Percentiles rank a stretch among this genome's conserved stretches.
Evolutionary conservation across 1,140 invertebrate genomes (phyloP).

Genomic region (Cotesia chilonis): DNA sequence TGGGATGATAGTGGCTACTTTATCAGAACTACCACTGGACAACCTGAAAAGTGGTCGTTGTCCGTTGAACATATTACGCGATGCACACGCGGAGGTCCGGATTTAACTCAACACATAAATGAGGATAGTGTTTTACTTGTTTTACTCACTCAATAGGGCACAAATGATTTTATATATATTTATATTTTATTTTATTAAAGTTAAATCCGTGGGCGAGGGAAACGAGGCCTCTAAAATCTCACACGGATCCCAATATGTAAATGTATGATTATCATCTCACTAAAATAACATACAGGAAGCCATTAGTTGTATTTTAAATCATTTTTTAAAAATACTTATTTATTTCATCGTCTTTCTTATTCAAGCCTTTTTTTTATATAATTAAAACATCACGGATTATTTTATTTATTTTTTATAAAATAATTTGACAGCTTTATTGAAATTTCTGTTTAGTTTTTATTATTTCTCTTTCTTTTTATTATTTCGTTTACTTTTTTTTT

Average conservation of each 20-base stretch:
- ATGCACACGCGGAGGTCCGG: slow-evolving; percentile 51
- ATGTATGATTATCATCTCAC: slow-evolving; percentile 53
- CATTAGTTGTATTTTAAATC: slow-evolving; percentile 40
- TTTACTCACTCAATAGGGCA: slow-evolving; percentile 41
- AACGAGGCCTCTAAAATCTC: slow-evolving; percentile 47
- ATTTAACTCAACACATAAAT: slow-evolving; percentile 33
- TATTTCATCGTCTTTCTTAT: background rate
- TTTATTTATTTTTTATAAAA: slow-evolving; percentile 40
- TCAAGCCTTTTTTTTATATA: background rate
- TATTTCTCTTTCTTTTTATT: slow-evolving; percentile 29
- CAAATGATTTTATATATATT: too few relatives aligned
- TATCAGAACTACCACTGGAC: slow-evolving; percentile 48
- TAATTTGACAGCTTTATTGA: too few relatives aligned
- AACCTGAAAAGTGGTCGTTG: slow-evolving; percentile 40
- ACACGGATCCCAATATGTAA: slow-evolving; percentile 48
- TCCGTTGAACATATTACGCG: slow-evolving; percentile 43
- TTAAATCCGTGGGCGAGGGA: slow-evolving; percentile 47
- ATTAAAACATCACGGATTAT: slow-evolving; percentile 36
- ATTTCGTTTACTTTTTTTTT: slow-evolving; percentile 8
- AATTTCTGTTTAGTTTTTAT: background rate
- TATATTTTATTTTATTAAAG: too few relatives aligned
- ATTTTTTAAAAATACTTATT: slow-evolving; percentile 40
- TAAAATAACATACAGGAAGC: slow-evolving; percentile 50
- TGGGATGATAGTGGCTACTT: slow-evolving; percentile 50
- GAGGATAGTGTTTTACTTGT: slow-evolving; percentile 38